Evolutionary conservation across 2,888 invertebrate species (phyloP).

Genomic region (Rhingia campestris): DNA sequence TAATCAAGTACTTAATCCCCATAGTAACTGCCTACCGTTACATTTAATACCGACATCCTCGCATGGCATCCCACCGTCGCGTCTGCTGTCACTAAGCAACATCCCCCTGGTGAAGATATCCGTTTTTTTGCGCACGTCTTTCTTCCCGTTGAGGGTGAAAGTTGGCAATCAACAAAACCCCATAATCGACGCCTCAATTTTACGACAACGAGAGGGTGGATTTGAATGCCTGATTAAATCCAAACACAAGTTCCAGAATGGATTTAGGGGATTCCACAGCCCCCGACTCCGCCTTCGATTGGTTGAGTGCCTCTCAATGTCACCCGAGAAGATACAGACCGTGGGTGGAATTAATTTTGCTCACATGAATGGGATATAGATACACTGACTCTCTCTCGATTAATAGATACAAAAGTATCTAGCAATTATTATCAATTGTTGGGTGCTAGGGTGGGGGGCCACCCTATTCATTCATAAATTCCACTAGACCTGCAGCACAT

Average conservation of each 20-base stretch:
- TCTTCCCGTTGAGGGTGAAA: conserved; percentile 49
- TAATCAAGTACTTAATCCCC: conserved; percentile 76
- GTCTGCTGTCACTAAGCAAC: conserved; percentile 42
- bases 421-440: conserved; percentile 72
- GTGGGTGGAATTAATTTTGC: conserved; percentile 67
- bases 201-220: conserved; percentile 60
- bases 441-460: conserved; percentile 4
- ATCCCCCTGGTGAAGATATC: conserved; percentile 14
- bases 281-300: conserved; percentile 63
- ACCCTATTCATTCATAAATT: conserved; percentile 68
- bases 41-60: conserved; percentile 49
- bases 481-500: conserved; percentile 30
- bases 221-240: conserved; percentile 72
- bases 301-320: conserved; percentile 72
- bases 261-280: conserved; percentile 62
- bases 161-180: conserved; percentile 60
- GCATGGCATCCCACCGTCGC: conserved; percentile 43
- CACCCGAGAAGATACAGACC: background rate
- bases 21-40: conserved; percentile 72
- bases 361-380: conserved; percentile 64
- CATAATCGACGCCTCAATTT: conserved; percentile 69
- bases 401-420: conserved; percentile 74
- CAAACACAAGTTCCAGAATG: conserved; percentile 65
- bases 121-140: background rate
- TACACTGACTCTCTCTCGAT: conserved; percentile 29